Evolutionary conservation across 1,140 invertebrate genomes (phyloP).

Genomic region (Temnothorax curvispinosus): DNA sequence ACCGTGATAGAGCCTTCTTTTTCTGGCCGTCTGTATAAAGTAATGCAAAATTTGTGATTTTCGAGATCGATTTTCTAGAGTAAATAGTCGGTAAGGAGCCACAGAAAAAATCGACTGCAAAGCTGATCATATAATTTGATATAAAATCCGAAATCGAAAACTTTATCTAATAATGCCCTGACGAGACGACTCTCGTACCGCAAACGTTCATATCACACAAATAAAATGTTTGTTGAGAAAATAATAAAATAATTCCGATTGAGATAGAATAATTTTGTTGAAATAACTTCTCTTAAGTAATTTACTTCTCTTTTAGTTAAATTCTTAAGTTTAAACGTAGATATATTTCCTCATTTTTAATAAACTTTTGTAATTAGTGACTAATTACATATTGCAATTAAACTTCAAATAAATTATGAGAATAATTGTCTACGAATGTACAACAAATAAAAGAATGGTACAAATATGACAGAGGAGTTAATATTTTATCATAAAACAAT

Average conservation of each 20-base stretch:
- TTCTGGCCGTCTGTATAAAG: too few relatives aligned
- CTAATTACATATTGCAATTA: background rate
- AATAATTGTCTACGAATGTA: background rate
- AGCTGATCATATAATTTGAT: too few relatives aligned
- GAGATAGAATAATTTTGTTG: background rate
- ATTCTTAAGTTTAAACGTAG: background rate
- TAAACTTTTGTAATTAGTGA: background rate
- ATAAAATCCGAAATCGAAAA: too few relatives aligned
- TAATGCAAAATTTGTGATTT: too few relatives aligned
- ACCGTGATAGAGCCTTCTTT: too few relatives aligned
- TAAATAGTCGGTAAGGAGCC: too few relatives aligned
- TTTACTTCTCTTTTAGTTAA: background rate
- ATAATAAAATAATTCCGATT: background rate
- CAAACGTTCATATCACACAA: background rate
- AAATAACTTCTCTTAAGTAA: background rate
- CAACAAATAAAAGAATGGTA: background rate
- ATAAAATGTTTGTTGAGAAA: background rate
- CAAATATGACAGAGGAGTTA: background rate
- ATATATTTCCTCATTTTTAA: background rate
- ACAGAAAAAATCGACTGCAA: too few relatives aligned
- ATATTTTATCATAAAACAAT: background rate
- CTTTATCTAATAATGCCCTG: too few relatives aligned
- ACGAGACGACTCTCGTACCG: background rate
- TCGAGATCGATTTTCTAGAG: too few relatives aligned
- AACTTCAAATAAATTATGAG: background rate